These are phyloP conservation scores for Aporophyla nigra DNA, from an alignment of 2,888 invertebrate genomes.

Conservation along the genomic window DNA sequence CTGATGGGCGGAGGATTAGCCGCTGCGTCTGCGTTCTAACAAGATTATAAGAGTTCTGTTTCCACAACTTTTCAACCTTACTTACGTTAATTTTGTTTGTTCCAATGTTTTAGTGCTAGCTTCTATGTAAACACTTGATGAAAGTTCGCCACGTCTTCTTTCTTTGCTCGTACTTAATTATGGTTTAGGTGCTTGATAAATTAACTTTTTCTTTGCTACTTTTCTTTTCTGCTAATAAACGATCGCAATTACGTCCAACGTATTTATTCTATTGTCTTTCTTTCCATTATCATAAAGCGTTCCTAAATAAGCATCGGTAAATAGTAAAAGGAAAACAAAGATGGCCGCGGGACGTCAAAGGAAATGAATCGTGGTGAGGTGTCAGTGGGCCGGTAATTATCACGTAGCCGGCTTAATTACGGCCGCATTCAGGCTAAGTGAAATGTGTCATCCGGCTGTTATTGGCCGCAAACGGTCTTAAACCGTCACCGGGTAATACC, in stretches of 20 bases:
- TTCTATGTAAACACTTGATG: slow-evolving; percentile 67
- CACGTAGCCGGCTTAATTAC: slow-evolving; percentile 85
- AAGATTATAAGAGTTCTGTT: slow-evolving; percentile 90
- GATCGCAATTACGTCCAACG: slow-evolving; percentile 40
- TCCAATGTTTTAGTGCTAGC: slow-evolving; percentile 74
- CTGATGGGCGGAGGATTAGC: slow-evolving; percentile 89
- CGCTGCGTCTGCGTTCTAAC: slow-evolving; percentile 88
- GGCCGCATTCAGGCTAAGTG: slow-evolving; percentile 81
- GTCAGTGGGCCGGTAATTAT: slow-evolving; percentile 82
- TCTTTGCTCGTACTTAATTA: slow-evolving; percentile 60
- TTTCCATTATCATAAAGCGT: slow-evolving; percentile 57
- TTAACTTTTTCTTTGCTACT: slow-evolving; percentile 38
- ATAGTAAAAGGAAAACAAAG: slow-evolving; percentile 79
- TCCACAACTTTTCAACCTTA: slow-evolving; percentile 86
- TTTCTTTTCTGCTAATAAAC: slow-evolving; percentile 44
- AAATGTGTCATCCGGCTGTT: slow-evolving; percentile 82
- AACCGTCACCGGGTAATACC: slow-evolving; percentile 64
- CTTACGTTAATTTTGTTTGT: slow-evolving; percentile 88
- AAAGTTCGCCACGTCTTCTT: slow-evolving; percentile 56
- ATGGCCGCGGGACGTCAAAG: slow-evolving; percentile 73
- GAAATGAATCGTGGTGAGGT: slow-evolving; percentile 81
- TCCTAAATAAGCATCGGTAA: slow-evolving; percentile 58
- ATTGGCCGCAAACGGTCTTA: slow-evolving; percentile 56
- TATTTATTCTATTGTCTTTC: slow-evolving; percentile 57
- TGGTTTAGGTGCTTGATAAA: slow-evolving; percentile 44